Base-by-base conservation (phyloP, 2,797 vertebrate genomes). In the Molossus alvarezi region DNA sequence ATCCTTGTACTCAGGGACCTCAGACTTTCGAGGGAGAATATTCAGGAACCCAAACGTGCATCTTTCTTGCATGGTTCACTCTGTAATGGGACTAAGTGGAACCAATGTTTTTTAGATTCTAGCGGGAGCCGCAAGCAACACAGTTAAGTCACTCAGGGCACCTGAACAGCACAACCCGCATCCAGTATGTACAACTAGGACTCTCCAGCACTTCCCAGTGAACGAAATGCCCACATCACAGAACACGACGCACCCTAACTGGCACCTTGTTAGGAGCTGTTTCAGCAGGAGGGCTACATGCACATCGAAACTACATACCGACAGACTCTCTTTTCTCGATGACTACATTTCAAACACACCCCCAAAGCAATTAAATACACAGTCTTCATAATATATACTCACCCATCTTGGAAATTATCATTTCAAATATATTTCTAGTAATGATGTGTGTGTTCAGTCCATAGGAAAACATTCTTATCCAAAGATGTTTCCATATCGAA, bases 1-100 rank as follows among this genome's bases (percentile, higher is more conserved):
- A 1, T 18, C 67, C 33, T 8, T 7, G 1, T 14, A 67, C 20
- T 6, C n/a, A 41, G 57, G 72, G 2, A 1, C 27, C 1, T 4
- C 9, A 13, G n/a, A 20, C 0, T 5, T 0, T 1, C 0, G 27
- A 23, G 3, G 58, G 0, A 17, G 55, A 33, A 9, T 1, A 0
- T 0, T 51, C 1, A 18, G 41, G 27, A 48, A 53, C 10, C 41
- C 2, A 41, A 21, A 29, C 1, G 2, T 0, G 13, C 51, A 0
- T 64, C 25, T 64, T 67, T 48, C 65, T 41, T 9, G 0, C 33
- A 5, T 9, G 69, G 48, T 6, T 48, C 51, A 57, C 53, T 8
- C 20, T 10, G 21, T 21, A 25, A 29, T 2, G 8, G 20, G 21
- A 8, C 33, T 37, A 10, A 9, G 6, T 20, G 53, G 85, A 51